Evolutionary conservation across 2,888 invertebrate genomes (phyloP).

Genomic region (Cacoxenus indagator): DNA sequence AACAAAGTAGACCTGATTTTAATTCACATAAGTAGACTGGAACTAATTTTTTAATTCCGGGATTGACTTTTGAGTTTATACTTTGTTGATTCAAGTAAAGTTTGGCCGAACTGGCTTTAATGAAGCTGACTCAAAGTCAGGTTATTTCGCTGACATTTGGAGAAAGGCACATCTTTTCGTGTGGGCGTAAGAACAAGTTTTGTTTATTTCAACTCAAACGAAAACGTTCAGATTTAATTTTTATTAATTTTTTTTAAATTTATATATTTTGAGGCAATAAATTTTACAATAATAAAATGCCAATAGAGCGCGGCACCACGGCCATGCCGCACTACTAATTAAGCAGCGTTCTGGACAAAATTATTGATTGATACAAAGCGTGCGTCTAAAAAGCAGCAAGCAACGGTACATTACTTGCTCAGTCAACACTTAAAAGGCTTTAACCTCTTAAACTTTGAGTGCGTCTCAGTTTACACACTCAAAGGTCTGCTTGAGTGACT

Average conservation of each 20-base stretch:
- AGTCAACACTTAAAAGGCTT: slow-evolving; percentile 15
- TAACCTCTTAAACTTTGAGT: slow-evolving; percentile 11
- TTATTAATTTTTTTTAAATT: not conserved
- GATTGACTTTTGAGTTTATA: too few species aligned
- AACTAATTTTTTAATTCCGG: too few species aligned
- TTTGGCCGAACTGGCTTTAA: too few species aligned
- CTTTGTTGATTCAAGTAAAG: too few species aligned
- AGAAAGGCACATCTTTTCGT: not conserved
- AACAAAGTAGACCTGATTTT: too few species aligned
- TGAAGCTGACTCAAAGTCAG: not conserved
- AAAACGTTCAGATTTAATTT: not conserved
- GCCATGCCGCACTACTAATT: not conserved
- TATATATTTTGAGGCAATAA: slow-evolving; percentile 3
- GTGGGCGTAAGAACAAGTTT: not conserved
- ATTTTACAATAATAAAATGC: slow-evolving; percentile 14
- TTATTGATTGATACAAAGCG: not conserved
- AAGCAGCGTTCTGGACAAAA: not conserved
- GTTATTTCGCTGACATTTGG: not conserved
- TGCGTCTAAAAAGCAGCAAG: not conserved
- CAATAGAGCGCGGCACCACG: not conserved
- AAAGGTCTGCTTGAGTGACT: not conserved
- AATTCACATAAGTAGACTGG: too few species aligned
- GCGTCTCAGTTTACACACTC: not conserved
- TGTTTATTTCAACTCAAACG: not conserved
- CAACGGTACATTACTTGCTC: not conserved